Base-by-base conservation (phyloP, 2,888 invertebrate species). In the Diarsia brunnea region DNA sequence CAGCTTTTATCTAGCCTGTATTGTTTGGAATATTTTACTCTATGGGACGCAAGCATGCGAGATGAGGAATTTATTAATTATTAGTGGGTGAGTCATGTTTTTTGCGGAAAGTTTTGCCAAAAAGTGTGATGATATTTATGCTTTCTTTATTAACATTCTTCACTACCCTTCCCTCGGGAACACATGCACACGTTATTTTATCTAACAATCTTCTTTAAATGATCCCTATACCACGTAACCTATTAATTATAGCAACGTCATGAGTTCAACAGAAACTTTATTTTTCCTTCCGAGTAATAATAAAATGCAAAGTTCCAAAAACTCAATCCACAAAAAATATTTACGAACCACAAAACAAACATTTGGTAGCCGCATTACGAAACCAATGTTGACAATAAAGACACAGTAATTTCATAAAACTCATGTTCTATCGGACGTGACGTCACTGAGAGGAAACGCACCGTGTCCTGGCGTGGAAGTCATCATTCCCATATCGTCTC, bases 401-500 rank as follows among this genome's bases (percentile, higher is more conserved):
- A 73, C 67, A 63, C 21, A 78, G 70, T 60, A 86, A 82, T 81
- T 79, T 75, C 67, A 84, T 81, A 81, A 82, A 88, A 88, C 67
- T 81, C 51, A 43, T 82, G 69, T 81, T 81, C 85, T 78, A 87
- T 92, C 89, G 95, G 94, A 95, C 92, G 91, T 95, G 95, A 95
- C 94, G 93, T 94, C 94, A 94, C 84, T 70, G 80, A 85, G 86
- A 94, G 95, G 95, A 95, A 95, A 92, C 93, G 92, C 91, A 90
- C 90, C 92, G 92, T 92, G 93, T 93, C 94, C 92, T 92, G 89
- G 90, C 90, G 89, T 91, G 94, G 94, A 95, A 95, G 94, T 93
- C 92, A 91, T 94, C 93, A 94, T 95, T 95, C 95, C 95, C 95
- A 95, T 95, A 95, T 91, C 90, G 90, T 87, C 89, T 87, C 90